Conservation (phyloP, 2,113 vertebrate species). For the Charadrius vociferus region DNA sequence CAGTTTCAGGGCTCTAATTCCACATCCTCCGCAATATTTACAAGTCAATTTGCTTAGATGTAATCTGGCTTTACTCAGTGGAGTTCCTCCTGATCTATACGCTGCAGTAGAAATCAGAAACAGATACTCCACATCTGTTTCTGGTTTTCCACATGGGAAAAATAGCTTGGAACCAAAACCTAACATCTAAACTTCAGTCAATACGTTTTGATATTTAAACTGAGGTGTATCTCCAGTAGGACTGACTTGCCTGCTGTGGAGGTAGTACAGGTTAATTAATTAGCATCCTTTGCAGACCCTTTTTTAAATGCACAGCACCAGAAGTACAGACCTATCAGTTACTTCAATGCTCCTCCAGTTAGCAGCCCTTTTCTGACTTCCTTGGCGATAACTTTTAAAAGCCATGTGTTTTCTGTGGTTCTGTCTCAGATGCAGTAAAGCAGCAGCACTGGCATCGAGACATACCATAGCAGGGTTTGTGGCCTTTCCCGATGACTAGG, state of each 20-base stretch:
- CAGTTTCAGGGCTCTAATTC: conserved; percentile 9
- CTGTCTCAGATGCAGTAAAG: conserved; percentile 30
- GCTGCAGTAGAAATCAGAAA: conserved; percentile 13
- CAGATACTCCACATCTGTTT: conserved; percentile 27
- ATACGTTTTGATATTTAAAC: background rate
- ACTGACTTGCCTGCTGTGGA: background rate
- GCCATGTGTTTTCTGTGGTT: conserved; percentile 1
- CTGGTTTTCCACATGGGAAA: conserved; percentile 7
- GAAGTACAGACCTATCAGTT: background rate
- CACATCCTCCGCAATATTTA: conserved; percentile 36
- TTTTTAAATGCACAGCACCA: background rate
- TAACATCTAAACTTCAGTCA: background rate
- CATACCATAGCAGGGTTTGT: conserved; percentile 47
- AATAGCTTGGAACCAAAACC: background rate
- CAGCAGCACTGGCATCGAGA: conserved; percentile 35
- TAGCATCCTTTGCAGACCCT: background rate
- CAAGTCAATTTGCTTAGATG: background rate
- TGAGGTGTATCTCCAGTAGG: background rate
- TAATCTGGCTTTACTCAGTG: conserved; percentile 25
- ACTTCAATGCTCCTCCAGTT: background rate
- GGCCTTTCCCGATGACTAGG: conserved; percentile 59
- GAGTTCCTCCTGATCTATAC: background rate
- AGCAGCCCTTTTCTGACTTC: background rate
- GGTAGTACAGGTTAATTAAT: background rate
- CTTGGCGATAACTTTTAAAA: background rate